Conservation (phyloP, 2,888 invertebrate genomes). For the Hipparchia sbordonii region DNA sequence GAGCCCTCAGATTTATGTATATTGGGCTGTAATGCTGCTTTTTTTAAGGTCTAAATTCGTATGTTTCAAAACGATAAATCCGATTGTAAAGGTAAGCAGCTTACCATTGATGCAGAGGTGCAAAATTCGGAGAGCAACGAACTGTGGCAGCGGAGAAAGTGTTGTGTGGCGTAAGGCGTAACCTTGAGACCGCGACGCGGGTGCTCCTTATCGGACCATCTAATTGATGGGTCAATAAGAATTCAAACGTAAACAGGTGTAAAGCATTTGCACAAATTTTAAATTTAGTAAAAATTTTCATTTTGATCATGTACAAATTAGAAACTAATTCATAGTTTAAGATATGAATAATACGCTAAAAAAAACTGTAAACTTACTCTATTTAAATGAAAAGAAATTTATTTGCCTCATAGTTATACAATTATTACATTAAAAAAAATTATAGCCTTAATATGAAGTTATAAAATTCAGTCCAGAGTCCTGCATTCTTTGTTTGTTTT, state of each 20-base stretch:
- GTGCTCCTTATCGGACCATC: constrained; percentile 65
- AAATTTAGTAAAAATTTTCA: background rate
- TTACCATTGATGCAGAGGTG: constrained; percentile 57
- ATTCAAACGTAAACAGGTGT: constrained; percentile 49
- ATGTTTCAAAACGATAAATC: constrained; percentile 38
- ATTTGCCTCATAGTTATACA: too few relatives aligned
- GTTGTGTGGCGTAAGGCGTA: constrained; percentile 77
- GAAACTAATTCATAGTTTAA: too few relatives aligned
- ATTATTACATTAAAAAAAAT: too few relatives aligned
- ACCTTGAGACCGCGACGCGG: constrained; percentile 73
- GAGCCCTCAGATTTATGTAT: constrained; percentile 39
- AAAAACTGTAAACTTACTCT: too few relatives aligned
- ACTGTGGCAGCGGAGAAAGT: constrained; percentile 75
- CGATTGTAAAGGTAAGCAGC: constrained; percentile 51
- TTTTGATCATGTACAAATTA: background rate
- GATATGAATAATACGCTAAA: background rate
- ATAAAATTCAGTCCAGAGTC: too few relatives aligned
- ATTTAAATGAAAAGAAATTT: too few relatives aligned
- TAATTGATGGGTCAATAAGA: constrained; percentile 70
- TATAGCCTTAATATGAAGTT: too few relatives aligned
- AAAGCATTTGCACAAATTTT: background rate
- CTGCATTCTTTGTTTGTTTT: background rate
- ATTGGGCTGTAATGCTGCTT: constrained; percentile 39
- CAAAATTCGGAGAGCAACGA: constrained; percentile 80
- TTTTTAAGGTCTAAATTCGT: constrained; percentile 41